phyloP scores from a whole-genome alignment of 2,888 invertebrate species.

The Alloplasta piceator region DNA sequence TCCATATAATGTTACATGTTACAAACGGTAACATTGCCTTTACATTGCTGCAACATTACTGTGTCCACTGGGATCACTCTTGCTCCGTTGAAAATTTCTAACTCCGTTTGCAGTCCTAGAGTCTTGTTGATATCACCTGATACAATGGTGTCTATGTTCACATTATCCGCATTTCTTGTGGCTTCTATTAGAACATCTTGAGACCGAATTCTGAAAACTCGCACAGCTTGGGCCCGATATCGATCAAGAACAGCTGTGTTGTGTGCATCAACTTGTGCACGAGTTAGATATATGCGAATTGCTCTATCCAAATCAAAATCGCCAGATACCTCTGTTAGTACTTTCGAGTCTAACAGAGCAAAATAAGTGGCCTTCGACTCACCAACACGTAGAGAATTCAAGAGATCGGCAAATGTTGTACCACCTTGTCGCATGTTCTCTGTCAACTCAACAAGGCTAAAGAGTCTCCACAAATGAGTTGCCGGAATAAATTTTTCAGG shows the following conservation, averaged over 20 bases:
- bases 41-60: too few species aligned
- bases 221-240: too few species aligned
- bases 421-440: slow-evolving; percentile 77
- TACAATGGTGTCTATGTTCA: slow-evolving; percentile 55
- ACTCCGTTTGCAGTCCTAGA: slow-evolving; percentile 32
- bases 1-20: too few species aligned
- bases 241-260: too few species aligned
- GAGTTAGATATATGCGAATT: too few species aligned
- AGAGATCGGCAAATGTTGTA: slow-evolving; percentile 51
- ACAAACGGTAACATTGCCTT: too few species aligned
- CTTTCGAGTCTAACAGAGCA: slow-evolving; percentile 28
- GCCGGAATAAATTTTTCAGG: slow-evolving; percentile 66
- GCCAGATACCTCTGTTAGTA: slow-evolving; percentile 63
- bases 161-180: slow-evolving; percentile 69
- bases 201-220: slow-evolving; percentile 60
- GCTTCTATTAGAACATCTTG: slow-evolving; percentile 71
- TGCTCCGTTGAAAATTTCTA: slow-evolving; percentile 51
- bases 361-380: slow-evolving; percentile 28
- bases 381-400: slow-evolving; percentile 61
- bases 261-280: too few species aligned
- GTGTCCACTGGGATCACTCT: too few species aligned
- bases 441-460: slow-evolving; percentile 73
- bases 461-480: slow-evolving; percentile 66
- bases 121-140: slow-evolving; percentile 51
- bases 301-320: slow-evolving; percentile 57